Base-by-base conservation (phyloP, 2,888 invertebrate genomes). In the Dinocampus coccinellae region DNA sequence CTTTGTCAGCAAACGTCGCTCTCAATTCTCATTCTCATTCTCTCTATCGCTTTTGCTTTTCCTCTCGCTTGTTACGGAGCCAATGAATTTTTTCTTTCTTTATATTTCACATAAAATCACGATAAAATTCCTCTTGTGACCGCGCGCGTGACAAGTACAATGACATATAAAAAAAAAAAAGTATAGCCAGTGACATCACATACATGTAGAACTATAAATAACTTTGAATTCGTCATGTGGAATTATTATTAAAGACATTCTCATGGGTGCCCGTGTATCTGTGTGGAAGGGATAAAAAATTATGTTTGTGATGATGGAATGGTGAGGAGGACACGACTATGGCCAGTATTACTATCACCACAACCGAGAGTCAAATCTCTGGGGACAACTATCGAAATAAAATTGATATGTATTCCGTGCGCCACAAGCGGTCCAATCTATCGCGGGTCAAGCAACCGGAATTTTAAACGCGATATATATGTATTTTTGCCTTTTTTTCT, bases 381-480 rank as follows among this genome's bases (percentile, higher is more conserved):
- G 77, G 84, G 79, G 84, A 82, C 79, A 81, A 70, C 70, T 74
- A 77, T 77, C 72, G 71, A 78, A 79, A 78, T 79, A 78, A 85
- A 85, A 87, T 87, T 86, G 86, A 87, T 87, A 87, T 87, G 87
- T 87, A 87, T 87, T 85, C 84, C 85, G 79, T 78, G 83, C 80
- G 79, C 16, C 61, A 53, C 53, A 53, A 61, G 78, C 76, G 77
- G 79, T 84, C 84, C 86, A 86, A 87, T 87, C 87, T 87, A 87
- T 85, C 84, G 84, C 79, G 82, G 87, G 87, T 87, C 87, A 87
- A 87, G 86, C 86, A 82, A 80, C 81, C 86, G 81, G 87, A 87
- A 87, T 87, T 87, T 87, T 86, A 87, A 87, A 82, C 83, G 82
- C 81, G 84, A 82, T 84, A 82, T 70, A 72, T 69, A 61, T 66